Percentiles rank a stretch among this genome's conserved stretches.
phyloP scores from a whole-genome alignment of 2,797 vertebrate genomes.

The Poeciliopsis infans region DNA sequence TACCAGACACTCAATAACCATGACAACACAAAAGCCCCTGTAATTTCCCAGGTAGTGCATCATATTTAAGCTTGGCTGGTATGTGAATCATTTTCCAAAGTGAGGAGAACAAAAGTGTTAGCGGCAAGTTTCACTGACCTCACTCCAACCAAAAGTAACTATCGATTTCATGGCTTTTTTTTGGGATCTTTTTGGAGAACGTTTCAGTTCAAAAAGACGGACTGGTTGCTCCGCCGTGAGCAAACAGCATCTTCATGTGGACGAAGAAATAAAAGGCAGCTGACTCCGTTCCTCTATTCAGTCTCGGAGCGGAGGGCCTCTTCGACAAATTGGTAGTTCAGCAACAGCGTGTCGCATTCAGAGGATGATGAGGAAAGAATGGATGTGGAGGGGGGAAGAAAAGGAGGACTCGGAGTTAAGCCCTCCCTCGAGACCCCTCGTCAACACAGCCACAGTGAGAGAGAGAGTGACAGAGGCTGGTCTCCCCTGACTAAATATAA shows the following conservation, averaged over 20 bases:
- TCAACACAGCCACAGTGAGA: conserved; percentile 56
- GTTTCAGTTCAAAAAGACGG: conserved; percentile 8
- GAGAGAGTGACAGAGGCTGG: conserved; percentile 67
- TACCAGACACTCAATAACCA: conserved; percentile 72
- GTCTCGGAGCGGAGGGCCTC: conserved; percentile 21
- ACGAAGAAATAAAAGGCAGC: conserved; percentile 21
- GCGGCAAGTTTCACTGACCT: conserved; percentile 27
- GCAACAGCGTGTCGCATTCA: conserved; percentile 58
- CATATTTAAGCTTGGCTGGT: conserved; percentile 50
- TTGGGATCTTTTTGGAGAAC: conserved; percentile 2
- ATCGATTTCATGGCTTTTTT: conserved; percentile 35
- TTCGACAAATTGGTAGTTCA: conserved; percentile 54
- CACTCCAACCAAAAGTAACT: conserved; percentile 28
- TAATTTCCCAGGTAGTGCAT: conserved; percentile 66
- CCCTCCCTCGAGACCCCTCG: conserved; percentile 71
- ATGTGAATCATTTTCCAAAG: conserved; percentile 39
- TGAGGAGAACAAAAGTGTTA: conserved; percentile 14
- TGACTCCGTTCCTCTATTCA: conserved; percentile 20
- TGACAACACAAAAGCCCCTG: conserved; percentile 66
- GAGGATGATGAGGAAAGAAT: conserved; percentile 57
- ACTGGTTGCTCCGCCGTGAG: neutral
- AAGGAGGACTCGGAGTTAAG: conserved; percentile 71
- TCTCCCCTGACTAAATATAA: conserved; percentile 66
- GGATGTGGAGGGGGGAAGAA: conserved; percentile 33
- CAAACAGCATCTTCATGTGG: conserved; percentile 13